Evolutionary conservation across 1,140 invertebrate genomes (phyloP), one percentile per base, ranked within the genome.

Genomic region (Nilaparvata lugens): DNA sequence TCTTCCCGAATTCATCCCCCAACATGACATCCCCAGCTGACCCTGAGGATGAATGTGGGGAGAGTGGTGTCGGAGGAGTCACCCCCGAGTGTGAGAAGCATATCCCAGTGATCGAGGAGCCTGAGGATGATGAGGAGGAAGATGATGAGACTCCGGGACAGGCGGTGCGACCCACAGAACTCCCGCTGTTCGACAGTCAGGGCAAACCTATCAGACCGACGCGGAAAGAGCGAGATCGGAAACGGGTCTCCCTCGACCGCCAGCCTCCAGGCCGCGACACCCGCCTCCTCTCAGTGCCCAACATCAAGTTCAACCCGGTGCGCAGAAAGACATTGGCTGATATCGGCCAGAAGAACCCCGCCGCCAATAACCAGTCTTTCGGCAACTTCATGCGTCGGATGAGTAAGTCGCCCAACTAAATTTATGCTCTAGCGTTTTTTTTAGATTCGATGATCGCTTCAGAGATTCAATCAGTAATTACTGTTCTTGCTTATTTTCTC

Each of bases 361-460:
- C 43, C 43, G 52, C 59, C 48, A 65, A 61, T 60, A 66, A 64
- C 58, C 65, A 62, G 35, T 58, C 67, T 21, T 67, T 71, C 64
- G 82, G 84, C 68, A 85, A 81, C 78, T 76, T 89, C 67, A 87
- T 87, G 77, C 81, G 87, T 72, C 82, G 86, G 79, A 87, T 89
- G 82, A 88, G 88, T 91, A 89, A 91, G 88, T 91, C 81, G 80
- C 31, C 13, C 7, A 35, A 35, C 31, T 35, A 6, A 6, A 1
- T 35, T 35, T 11, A 11, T 35, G 31, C 31, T 35, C 31, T 35
- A 35, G 13, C 31, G 13, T 35, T 35, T 35, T 35, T 9, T 35
- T 11, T 35, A 35, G 31, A 35, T 35, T 35, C 31, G 31, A 35
- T 35, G 31, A 35, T 35, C 31, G 31, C 31, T 35, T 35, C 31